Evolutionary conservation across 2,888 invertebrate species (phyloP).

Genomic region (Pollenia griseotomentosa): DNA sequence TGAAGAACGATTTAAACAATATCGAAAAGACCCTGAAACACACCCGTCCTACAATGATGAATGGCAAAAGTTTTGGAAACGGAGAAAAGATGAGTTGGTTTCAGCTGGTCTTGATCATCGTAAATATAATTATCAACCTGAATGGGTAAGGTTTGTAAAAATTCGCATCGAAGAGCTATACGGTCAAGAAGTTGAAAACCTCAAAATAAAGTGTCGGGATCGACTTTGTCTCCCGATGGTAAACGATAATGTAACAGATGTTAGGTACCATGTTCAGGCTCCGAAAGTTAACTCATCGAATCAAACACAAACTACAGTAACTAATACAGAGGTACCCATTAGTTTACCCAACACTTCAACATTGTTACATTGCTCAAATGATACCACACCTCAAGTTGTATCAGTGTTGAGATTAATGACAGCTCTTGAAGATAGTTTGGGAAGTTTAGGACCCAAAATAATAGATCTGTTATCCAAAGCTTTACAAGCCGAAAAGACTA

Average conservation of each 20-base stretch:
- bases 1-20: conserved; percentile 86
- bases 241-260: conserved; percentile 52
- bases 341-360: background rate
- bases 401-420: conserved; percentile 90
- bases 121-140: conserved; percentile 93
- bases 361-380: background rate
- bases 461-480: conserved; percentile 86
- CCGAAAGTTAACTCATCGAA: background rate
- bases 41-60: conserved; percentile 93
- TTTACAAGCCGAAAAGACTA: conserved; percentile 78
- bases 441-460: conserved; percentile 91
- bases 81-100: conserved; percentile 89
- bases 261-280: conserved; percentile 88
- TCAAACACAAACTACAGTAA: background rate
- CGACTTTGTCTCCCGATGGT: conserved; percentile 82
- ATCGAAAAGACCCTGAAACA: conserved; percentile 90
- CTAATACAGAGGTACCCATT: background rate
- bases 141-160: conserved; percentile 94
- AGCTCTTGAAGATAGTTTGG: conserved; percentile 91
- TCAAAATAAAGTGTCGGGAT: conserved; percentile 79
- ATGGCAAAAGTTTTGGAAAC: conserved; percentile 95
- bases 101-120: conserved; percentile 86
- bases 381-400: conserved; percentile 85
- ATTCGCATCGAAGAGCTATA: conserved; percentile 91
- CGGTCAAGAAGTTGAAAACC: conserved; percentile 87